Percentiles rank a stretch among this genome's conserved stretches.
These are phyloP conservation scores for Boloria euphrosyne DNA, from an alignment of 2,888 invertebrate species.

Conservation along the genomic window DNA sequence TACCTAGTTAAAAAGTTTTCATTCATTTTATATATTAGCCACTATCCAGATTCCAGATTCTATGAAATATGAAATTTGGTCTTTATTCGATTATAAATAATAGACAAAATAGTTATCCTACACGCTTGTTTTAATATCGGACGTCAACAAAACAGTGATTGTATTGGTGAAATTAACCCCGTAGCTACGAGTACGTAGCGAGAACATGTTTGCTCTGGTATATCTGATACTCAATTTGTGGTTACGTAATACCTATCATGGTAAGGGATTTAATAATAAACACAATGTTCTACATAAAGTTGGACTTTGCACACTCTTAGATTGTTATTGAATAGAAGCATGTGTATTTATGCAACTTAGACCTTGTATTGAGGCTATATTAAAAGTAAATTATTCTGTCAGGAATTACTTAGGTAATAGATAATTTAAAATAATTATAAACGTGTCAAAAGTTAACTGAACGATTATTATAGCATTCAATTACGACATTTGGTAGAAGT, in stretches of 20 bases:
- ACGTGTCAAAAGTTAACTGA: no score
- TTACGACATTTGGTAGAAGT: no score
- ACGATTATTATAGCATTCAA: no score
- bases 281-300: not conserved
- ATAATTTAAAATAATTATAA: no score
- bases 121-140: not conserved
- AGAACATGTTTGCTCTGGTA: slow-evolving; percentile 20
- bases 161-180: slow-evolving; percentile 10
- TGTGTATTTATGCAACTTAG: not conserved
- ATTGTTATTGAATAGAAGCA: not conserved
- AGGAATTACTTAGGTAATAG: no score
- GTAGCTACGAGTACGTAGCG: slow-evolving; percentile 12
- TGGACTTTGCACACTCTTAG: not conserved
- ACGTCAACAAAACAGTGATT: slow-evolving; percentile 16
- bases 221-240: slow-evolving; percentile 27
- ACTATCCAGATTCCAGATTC: no score
- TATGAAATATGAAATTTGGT: no score
- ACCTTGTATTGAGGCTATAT: not conserved
- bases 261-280: slow-evolving; percentile 10
- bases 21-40: no score
- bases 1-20: no score
- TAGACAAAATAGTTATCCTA: not conserved
- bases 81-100: no score
- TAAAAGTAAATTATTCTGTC: not conserved
- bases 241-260: slow-evolving; percentile 21